Evolutionary conservation across 2,797 vertebrate species (phyloP).

Genomic region (Syngnathus acus): DNA sequence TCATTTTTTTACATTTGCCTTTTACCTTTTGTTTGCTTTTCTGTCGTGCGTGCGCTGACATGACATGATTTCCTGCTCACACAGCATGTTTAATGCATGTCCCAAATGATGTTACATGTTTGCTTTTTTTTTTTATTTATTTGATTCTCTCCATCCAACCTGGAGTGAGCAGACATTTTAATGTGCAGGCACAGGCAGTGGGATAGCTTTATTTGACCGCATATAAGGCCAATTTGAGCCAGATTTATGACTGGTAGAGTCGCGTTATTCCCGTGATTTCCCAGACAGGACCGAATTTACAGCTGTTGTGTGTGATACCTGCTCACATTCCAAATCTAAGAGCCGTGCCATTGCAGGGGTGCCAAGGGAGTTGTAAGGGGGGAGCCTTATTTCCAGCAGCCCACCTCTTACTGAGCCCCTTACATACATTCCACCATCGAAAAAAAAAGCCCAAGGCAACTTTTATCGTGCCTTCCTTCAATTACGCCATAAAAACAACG

Average conservation of each 20-base stretch:
- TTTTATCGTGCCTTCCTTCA: constrained; percentile 55
- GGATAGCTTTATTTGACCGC: constrained; percentile 52
- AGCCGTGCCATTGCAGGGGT: constrained; percentile 19
- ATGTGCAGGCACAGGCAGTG: constrained; percentile 36
- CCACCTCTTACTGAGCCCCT: constrained; percentile 33
- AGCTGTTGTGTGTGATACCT: constrained; percentile 46
- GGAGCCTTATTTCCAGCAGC: constrained; percentile 43
- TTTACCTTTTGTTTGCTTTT: constrained; percentile 35
- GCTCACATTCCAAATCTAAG: constrained; percentile 49
- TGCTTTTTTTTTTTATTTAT: constrained; percentile 14
- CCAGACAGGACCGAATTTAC: constrained; percentile 55
- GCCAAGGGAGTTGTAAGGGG: constrained; percentile 51
- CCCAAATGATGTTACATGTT: constrained; percentile 58
- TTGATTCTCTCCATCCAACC: constrained; percentile 7
- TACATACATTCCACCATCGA: constrained; percentile 26
- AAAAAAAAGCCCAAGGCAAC: constrained; percentile 39
- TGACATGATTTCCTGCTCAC: constrained; percentile 49
- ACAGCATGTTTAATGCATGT: constrained; percentile 62
- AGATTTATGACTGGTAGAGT: constrained; percentile 61
- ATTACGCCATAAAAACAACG: constrained; percentile 58
- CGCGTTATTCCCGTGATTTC: constrained; percentile 52
- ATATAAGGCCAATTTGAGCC: constrained; percentile 55
- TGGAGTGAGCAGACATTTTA: constrained; percentile 45
- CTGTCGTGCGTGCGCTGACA: constrained; percentile 13
- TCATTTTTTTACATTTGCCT: constrained; percentile 38